Percentiles rank a stretch among this genome's conserved stretches.
Conservation (phyloP, 2,797 vertebrate species). For the Gobio occitaniae region DNA sequence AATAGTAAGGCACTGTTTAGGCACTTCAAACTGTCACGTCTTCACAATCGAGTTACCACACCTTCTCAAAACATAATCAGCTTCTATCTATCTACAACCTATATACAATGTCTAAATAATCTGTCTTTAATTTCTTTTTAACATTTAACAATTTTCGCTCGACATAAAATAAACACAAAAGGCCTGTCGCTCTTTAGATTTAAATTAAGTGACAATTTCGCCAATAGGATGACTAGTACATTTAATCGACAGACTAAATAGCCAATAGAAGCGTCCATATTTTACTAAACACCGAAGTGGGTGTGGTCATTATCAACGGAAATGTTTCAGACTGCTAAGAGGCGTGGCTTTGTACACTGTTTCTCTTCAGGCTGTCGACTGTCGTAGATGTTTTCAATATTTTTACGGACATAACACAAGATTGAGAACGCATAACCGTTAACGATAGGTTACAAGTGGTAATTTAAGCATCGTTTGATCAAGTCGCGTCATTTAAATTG, state of each 20-base stretch:
- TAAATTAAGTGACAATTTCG: not conserved
- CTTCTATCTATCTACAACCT: too few species aligned
- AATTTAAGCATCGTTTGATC: constrained; percentile 5
- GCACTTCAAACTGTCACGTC: not conserved
- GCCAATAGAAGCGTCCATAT: constrained; percentile 16
- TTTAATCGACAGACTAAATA: constrained; percentile 17
- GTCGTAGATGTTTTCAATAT: not conserved
- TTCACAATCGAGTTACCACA: not conserved
- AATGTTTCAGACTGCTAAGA: constrained; percentile 3
- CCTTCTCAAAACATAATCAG: too few species aligned
- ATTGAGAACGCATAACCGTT: not conserved
- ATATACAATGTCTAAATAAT: not conserved
- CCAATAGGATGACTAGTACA: constrained; percentile 13
- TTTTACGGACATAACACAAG: not conserved
- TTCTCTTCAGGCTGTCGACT: not conserved
- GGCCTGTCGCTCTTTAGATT: not conserved
- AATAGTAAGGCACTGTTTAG: not conserved
- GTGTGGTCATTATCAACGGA: constrained; percentile 32
- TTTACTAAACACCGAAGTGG: not conserved
- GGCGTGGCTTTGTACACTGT: constrained; percentile 18
- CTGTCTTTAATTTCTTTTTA: not conserved
- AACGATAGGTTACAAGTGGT: not conserved
- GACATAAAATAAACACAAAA: not conserved
- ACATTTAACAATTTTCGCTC: not conserved
- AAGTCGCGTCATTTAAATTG: constrained; percentile 48